Conservation (phyloP, 2,113 vertebrate species). For the Heliornis fulica region DNA sequence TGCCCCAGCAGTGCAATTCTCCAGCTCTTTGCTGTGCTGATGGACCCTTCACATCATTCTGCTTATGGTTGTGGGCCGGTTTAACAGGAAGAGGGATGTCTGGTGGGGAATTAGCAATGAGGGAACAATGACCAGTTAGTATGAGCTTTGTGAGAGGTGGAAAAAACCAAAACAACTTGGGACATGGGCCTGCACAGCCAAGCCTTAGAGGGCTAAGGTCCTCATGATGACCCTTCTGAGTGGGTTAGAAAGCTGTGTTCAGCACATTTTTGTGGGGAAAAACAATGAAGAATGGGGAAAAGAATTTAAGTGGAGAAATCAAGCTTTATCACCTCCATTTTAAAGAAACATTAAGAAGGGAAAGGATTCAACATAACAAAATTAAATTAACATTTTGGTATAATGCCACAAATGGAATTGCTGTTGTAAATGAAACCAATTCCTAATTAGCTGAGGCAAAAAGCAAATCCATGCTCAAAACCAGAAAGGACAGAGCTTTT, state of each 20-base stretch:
- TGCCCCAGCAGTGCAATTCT: slow-evolving; percentile 52
- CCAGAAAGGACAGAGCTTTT: background rate
- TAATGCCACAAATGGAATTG: background rate
- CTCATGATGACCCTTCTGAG: background rate
- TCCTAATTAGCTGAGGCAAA: slow-evolving; percentile 35
- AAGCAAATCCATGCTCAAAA: background rate
- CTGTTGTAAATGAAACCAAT: background rate
- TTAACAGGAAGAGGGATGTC: background rate
- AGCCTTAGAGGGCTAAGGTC: background rate
- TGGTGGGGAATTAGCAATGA: background rate
- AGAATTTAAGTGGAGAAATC: background rate
- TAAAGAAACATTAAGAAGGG: background rate
- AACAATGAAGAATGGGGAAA: background rate
- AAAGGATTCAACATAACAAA: background rate
- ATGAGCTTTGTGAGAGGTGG: background rate
- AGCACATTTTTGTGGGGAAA: background rate
- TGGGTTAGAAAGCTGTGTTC: background rate
- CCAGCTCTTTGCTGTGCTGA: slow-evolving; percentile 24
- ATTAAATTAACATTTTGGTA: slow-evolving; percentile 18
- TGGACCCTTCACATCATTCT: background rate
- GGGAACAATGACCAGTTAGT: background rate
- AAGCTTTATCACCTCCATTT: background rate
- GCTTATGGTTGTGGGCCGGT: background rate
- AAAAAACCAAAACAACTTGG: background rate
- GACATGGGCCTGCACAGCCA: background rate